These are phyloP conservation scores for Folsomia candida DNA, from an alignment of 2,888 invertebrate genomes.

Conservation along the genomic window DNA sequence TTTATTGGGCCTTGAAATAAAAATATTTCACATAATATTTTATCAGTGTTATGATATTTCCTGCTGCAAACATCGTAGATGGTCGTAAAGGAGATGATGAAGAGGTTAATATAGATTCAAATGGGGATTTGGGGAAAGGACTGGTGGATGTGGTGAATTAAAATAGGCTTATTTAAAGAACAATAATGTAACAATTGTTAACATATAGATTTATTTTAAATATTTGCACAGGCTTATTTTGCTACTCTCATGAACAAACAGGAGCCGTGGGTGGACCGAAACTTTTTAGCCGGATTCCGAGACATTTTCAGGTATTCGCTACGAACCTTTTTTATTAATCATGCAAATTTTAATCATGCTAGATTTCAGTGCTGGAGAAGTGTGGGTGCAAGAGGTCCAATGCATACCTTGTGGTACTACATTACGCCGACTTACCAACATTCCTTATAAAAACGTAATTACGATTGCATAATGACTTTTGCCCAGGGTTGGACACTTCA, in stretches of 20 bases:
- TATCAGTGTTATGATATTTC: too few relatives aligned
- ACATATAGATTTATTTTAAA: too few relatives aligned
- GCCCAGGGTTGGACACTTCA: background rate
- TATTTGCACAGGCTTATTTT: too few relatives aligned
- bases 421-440: background rate
- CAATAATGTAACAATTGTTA: too few relatives aligned
- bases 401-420: background rate
- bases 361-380: too few relatives aligned
- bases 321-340: too few relatives aligned
- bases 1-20: background rate
- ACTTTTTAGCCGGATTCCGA: slow-evolving; percentile 22
- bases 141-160: background rate
- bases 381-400: background rate
- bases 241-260: background rate
- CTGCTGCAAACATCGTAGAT: background rate
- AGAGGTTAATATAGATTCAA: background rate
- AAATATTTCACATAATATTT: too few relatives aligned
- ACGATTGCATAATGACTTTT: too few relatives aligned
- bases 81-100: background rate
- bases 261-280: slow-evolving; percentile 20
- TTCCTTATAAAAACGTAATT: too few relatives aligned
- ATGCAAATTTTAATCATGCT: background rate
- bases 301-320: slow-evolving; percentile 13
- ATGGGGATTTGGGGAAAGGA: background rate
- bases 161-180: background rate